Percentiles rank a stretch among this genome's conserved stretches.
Conservation (phyloP, 1,140 invertebrate species). For the Drosophila lowei region DNA sequence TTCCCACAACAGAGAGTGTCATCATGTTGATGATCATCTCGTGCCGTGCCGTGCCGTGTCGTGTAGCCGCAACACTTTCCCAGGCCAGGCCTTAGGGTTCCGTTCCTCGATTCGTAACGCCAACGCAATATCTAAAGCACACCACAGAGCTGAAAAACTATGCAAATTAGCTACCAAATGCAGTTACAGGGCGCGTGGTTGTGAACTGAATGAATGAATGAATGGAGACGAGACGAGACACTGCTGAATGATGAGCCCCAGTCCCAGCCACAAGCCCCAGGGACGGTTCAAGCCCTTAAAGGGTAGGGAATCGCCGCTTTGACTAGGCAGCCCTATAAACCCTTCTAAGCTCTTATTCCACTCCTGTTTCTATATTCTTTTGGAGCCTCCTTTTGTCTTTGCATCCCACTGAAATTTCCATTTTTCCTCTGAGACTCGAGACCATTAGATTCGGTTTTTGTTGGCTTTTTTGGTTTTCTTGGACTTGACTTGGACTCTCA, state of each 20-base stretch:
- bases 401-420: conserved; percentile 17
- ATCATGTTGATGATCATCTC: conserved; percentile 51
- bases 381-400: conserved; percentile 19
- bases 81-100: conserved; percentile 57
- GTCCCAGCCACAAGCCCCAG: not conserved
- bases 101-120: conserved; percentile 47
- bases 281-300: conserved; percentile 1
- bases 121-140: conserved; percentile 57
- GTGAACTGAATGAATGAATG: conserved; percentile 48
- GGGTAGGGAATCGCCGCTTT: conserved; percentile 6
- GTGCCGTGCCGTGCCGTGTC: conserved; percentile 25
- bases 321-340: no score
- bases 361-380: not conserved
- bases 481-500: conserved; percentile 16
- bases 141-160: conserved; percentile 50
- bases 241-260: conserved; percentile 31
- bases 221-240: conserved; percentile 3
- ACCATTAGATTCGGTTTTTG: conserved; percentile 30
- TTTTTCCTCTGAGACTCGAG: conserved; percentile 10
- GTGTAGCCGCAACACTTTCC: conserved; percentile 63
- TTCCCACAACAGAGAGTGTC: conserved; percentile 66
- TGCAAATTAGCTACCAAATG: conserved; percentile 75
- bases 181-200: conserved; percentile 58
- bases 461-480: not conserved
- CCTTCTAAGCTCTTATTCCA: not conserved